Base-by-base conservation (phyloP, 2,888 invertebrate species). In the Caenorhabditis drosophilae region DNA sequence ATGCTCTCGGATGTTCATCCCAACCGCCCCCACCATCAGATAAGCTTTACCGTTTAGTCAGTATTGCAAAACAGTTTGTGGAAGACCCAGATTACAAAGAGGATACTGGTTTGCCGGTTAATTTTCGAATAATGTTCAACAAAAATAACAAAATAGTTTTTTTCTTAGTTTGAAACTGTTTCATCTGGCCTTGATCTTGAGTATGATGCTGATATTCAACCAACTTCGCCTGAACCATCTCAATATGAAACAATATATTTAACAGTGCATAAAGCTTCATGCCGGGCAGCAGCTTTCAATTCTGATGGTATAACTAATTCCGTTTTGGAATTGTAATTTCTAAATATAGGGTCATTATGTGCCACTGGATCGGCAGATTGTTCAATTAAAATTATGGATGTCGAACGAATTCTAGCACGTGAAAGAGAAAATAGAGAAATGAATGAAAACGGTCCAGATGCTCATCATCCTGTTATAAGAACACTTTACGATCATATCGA, bases 311-410 rank as follows among this genome's bases (percentile, higher is more conserved):
- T 40, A 51, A 41, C 52, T 36, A 6, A 20, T 26, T 6, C 4
- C 2, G 15, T 11, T 4, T 6, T 9, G n/a, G 2, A 16, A 2
- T 22, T 34, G 11, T 1, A 16, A 9, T 26, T 22, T 45, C 20
- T 54, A 15, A 12, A 1, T 44, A 50, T 45, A 85, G 87, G 97
- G 0, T 92, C 94, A 73, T 86, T 98, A 0, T 92, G 97, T 12
- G 98, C 98, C 0, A 98, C 97, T 0, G 98, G 97, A 15, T 96
- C 96, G 74, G 93, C 93, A 0, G 98, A 98, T 85, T 93, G 97
- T 1, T 96, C 96, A 70, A 98, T 98, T 58, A 98, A 98, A 90
- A 95, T 98, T 79, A 86, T 98, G 67, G 97, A 98, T 83, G 97
- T 98, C n/a, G 98, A 98, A 81, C 89, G 97, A 64, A 97, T 98